Percentiles rank a stretch among this genome's conserved stretches.
Evolutionary conservation across 2,888 invertebrate genomes (phyloP).

Genomic region (Drosophila buzzatii): DNA sequence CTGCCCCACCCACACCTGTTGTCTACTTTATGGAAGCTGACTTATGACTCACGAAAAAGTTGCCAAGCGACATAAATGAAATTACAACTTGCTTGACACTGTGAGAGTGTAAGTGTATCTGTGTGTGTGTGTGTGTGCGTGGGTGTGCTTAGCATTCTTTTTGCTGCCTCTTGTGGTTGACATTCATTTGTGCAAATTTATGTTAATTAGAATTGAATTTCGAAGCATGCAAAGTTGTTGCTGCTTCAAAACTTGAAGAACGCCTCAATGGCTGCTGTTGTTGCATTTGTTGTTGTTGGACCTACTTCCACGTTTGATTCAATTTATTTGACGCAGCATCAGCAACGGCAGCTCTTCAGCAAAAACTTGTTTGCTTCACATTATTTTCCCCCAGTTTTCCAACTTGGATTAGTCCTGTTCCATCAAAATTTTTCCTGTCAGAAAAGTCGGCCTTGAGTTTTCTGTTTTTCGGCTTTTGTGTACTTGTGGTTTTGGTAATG

Average conservation of each 20-base stretch:
- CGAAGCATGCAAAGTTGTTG: conserved; percentile 70
- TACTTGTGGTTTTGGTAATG: conserved; percentile 66
- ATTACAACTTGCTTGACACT: conserved; percentile 56
- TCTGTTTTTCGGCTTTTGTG: conserved; percentile 5
- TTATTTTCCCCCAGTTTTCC: conserved; percentile 26
- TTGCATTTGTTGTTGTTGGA: conserved; percentile 24
- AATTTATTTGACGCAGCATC: conserved; percentile 67
- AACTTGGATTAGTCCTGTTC: conserved; percentile 18
- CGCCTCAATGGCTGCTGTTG: conserved; percentile 13
- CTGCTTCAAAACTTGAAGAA: conserved; percentile 33
- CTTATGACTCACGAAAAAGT: conserved; percentile 75
- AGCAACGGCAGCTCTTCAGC: conserved; percentile 13
- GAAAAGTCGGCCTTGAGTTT: conserved; percentile 3
- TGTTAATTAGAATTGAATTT: conserved; percentile 82
- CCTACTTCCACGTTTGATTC: conserved; percentile 71
- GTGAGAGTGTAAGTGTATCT: conserved; percentile 8
- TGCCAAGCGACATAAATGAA: conserved; percentile 74
- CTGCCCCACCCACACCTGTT: conserved; percentile 54
- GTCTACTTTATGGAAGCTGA: conserved; percentile 47
- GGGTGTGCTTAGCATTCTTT: conserved; percentile 28
- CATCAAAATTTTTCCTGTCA: conserved; percentile 25
- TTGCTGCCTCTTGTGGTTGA: conserved; percentile 70
- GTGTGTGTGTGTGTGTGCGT: conserved; percentile 7
- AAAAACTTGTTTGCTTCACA: conserved; percentile 43
- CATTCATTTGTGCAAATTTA: conserved; percentile 80